These are phyloP conservation scores for Heliconius erato DNA, from an alignment of 2,888 invertebrate species.

Conservation along the genomic window DNA sequence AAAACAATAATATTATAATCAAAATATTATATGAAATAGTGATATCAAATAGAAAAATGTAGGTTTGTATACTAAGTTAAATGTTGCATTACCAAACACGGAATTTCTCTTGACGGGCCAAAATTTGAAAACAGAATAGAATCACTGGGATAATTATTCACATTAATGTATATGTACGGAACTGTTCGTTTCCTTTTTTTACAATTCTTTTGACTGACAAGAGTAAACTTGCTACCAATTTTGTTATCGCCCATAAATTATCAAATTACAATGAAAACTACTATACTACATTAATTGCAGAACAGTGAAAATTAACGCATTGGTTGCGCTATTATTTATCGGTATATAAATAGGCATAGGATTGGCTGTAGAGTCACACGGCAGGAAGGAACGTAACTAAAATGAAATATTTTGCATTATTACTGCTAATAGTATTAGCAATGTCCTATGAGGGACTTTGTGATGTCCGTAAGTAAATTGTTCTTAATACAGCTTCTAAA, in stretches of 20 bases:
- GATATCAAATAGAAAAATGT: too few species aligned
- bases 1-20: too few species aligned
- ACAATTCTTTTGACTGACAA: background rate
- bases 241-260: background rate
- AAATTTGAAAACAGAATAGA: too few species aligned
- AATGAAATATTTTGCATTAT: constrained; percentile 2
- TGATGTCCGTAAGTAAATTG: background rate
- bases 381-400: background rate
- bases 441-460: background rate
- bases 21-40: too few species aligned
- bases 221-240: background rate
- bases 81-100: too few species aligned
- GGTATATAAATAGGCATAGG: background rate
- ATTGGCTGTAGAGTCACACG: background rate
- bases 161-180: background rate
- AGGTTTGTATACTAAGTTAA: too few species aligned
- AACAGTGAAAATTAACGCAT: background rate
- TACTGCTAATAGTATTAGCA: background rate
- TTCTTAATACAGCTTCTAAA: too few species aligned
- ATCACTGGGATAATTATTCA: background rate
- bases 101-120: too few species aligned
- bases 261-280: background rate
- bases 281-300: background rate
- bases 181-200: background rate
- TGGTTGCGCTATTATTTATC: background rate